Conservation (phyloP, 2,113 vertebrate genomes). For the Amia ocellicauda region DNA sequence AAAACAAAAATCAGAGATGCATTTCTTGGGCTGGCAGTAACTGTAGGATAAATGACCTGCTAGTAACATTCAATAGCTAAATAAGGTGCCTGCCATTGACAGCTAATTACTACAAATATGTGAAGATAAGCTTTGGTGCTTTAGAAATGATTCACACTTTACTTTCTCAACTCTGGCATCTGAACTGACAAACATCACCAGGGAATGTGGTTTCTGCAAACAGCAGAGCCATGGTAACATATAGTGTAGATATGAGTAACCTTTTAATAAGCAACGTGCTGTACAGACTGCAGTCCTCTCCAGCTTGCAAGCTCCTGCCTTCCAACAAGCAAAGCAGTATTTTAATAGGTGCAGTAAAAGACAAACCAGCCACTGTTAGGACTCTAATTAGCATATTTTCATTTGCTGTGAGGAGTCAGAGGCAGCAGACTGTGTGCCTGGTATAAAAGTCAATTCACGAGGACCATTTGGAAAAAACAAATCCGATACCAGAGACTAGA, state of each 20-base stretch:
- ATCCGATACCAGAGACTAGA: neutral
- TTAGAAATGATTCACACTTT: neutral
- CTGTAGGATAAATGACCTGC: too few species aligned
- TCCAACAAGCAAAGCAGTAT: conserved; percentile 34
- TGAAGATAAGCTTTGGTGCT: neutral
- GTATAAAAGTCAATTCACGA: conserved; percentile 4
- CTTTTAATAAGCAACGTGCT: conserved; percentile 50
- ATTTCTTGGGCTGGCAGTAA: too few species aligned
- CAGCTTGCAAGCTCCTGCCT: conserved; percentile 31
- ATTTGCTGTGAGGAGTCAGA: conserved; percentile 30
- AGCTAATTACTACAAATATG: too few species aligned
- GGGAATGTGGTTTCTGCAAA: conserved; percentile 32
- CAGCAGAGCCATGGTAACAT: conserved; percentile 31
- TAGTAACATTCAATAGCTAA: too few species aligned
- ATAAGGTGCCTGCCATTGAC: too few species aligned
- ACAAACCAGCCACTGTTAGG: conserved; percentile 49
- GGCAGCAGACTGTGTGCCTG: conserved; percentile 27
- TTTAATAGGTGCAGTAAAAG: conserved; percentile 30
- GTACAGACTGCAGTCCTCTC: conserved; percentile 45
- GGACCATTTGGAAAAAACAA: neutral
- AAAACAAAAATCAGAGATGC: too few species aligned
- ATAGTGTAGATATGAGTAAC: conserved; percentile 27
- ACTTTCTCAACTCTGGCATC: neutral
- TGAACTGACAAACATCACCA: conserved; percentile 18
- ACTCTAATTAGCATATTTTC: conserved; percentile 30